Base-by-base conservation (phyloP, 2,113 vertebrate species). In the Semicossyphus pulcher region DNA sequence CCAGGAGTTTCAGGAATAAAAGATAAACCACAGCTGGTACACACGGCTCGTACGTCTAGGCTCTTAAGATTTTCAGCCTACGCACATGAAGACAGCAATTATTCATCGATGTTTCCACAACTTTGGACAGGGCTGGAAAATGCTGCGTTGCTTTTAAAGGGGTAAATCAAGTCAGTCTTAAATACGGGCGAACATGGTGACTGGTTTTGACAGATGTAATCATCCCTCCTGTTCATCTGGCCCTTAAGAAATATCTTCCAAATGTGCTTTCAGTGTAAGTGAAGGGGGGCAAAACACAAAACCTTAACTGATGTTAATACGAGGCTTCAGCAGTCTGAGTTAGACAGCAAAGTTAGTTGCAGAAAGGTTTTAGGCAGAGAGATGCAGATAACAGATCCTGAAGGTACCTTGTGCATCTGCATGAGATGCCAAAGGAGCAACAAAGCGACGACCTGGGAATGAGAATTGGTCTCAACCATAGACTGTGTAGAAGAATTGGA, bases 21-120 rank as follows among this genome's bases (percentile, higher is more conserved):
- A 57, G 37, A 56, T 28, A 75, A 81, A 80, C 52, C 76, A 53
- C 78, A 80, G 65, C 80, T 80, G 83, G 76, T 67, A 54, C 15
- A 59, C 29, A 53, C 23, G 42, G 25, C 36, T 56, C 23, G 14
- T 3, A 42, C 44, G 15, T 57, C 9, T 34, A 8, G 26, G 28
- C 54, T 36, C 44, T 54, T 49, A 41, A 5, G 31, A 11, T 39
- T 51, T 32, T 65, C 1, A 61, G 39, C 26, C 36, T 32, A 45
- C 15, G 15, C 45, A 66, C 8, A 23, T 42, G 15, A 42, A 36
- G 44, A 16, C 5, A 2, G 58, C 31, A 63, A 60, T 63, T 39
- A 36, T 58, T 72, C 7, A 21, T 58, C 4, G 14, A 58, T 52
- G 16, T 28, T 52, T 52, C 26, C 26, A 32, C n/a, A 44, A 7